Evolutionary conservation across 2,888 invertebrate genomes (phyloP).

Genomic region (Pristionchus entomophagus): DNA sequence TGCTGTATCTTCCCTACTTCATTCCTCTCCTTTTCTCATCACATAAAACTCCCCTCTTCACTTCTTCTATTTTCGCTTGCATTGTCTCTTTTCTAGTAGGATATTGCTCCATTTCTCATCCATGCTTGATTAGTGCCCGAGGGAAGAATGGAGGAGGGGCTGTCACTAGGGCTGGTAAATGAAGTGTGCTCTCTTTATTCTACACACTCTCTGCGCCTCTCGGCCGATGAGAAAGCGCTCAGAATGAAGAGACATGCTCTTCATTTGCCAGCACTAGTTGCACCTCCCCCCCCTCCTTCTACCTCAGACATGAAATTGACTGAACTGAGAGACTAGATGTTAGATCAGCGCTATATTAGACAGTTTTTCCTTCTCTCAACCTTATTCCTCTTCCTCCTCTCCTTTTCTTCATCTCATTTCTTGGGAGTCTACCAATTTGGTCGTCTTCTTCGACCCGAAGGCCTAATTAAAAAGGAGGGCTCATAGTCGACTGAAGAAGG

Average conservation of each 20-base stretch:
- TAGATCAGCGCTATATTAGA: too few relatives aligned
- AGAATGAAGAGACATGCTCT: too few relatives aligned
- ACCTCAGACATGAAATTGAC: background rate
- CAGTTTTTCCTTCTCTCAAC: background rate
- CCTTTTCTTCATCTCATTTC: background rate
- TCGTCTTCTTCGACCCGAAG: background rate
- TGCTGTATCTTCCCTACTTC: background rate
- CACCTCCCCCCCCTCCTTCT: background rate
- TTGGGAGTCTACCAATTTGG: slow-evolving; percentile 1
- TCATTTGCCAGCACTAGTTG: too few relatives aligned
- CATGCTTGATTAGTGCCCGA: slow-evolving; percentile 30
- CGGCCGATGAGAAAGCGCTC: too few relatives aligned
- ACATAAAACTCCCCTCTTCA: background rate
- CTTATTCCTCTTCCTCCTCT: background rate
- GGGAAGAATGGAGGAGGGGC: background rate
- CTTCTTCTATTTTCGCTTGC: background rate
- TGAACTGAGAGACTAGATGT: background rate
- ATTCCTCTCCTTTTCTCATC: background rate
- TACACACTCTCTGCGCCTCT: background rate
- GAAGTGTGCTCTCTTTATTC: too few relatives aligned
- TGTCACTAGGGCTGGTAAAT: too few relatives aligned
- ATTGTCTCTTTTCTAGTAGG: background rate
- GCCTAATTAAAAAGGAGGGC: slow-evolving; percentile 31
- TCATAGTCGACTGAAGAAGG: background rate
- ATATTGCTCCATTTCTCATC: slow-evolving; percentile 23